Evolutionary conservation across 2,797 vertebrate species (phyloP), one percentile per base, ranked within the genome.

Genomic region (Crenuchus spilurus): DNA sequence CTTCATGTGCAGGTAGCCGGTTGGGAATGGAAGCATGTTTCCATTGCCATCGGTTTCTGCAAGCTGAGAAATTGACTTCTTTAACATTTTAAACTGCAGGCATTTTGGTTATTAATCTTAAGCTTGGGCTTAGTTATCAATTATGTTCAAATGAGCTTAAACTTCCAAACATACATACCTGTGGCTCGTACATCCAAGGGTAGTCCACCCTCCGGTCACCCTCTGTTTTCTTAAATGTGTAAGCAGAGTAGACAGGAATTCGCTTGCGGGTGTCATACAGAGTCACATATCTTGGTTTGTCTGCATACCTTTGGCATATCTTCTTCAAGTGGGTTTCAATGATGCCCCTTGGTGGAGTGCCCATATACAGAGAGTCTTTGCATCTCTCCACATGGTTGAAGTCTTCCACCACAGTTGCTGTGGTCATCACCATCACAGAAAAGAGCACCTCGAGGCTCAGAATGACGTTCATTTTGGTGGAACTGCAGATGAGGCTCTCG

Each of bases 291-390:
- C 88, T 87, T 11, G 88, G 88, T 64, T 79, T 86, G 82, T 91
- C 87, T 0, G 85, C 87, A 0, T 91, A 91, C 0, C 84, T 84
- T 24, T 92, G 89, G 79, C 89, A 91, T 73, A 92, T 92, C 84
- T 75, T 90, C 69, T 83, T 91, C 37, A 91, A 82, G 0, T 2
- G 57, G 24, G 0, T 30, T 2, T 80, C 74, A 5, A 18, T 73
- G 68, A 92, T 71, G 35, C 90, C 89, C 7, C 84, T 75, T 0
- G 87, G 89, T 0, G 91, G 88, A 1, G 89, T 91, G 33, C 88
- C 89, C 90, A 92, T 92, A n/a, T 91, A 91, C 67, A 91, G 81
- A 6, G 87, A 90, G 79, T 91, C 88, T 74, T 91, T 92, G 77
- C 90, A 92, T 65, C 86, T 74, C 78, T 92, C 89, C 0, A 91